phyloP scores from a whole-genome alignment of 2,113 vertebrate species.

The Sardina pilchardus region DNA sequence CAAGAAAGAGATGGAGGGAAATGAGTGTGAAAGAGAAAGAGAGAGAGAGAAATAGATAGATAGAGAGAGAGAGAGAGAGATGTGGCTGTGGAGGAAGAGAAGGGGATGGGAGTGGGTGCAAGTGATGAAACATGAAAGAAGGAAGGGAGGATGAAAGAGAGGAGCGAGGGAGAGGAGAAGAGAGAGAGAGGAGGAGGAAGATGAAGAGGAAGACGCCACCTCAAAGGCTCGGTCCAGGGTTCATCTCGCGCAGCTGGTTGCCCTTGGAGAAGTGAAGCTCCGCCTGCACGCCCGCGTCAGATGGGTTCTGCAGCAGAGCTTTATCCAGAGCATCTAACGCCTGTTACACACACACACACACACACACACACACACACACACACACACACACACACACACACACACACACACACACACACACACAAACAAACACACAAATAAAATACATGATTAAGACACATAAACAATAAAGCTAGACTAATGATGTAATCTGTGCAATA shows the following conservation, averaged over 20 bases:
- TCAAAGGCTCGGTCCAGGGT: constrained; percentile 83
- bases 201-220: constrained; percentile 61
- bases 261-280: constrained; percentile 88
- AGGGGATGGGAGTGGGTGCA: not conserved
- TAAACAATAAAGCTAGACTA: not conserved
- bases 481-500: not conserved
- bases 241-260: constrained; percentile 85
- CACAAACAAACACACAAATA: not conserved
- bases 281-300: constrained; percentile 77
- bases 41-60: not conserved
- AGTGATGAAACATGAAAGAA: not conserved
- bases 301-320: constrained; percentile 79
- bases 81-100: not conserved
- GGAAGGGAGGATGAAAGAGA: not conserved
- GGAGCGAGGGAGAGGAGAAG: not conserved
- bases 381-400: constrained; percentile 11
- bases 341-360: constrained; percentile 58
- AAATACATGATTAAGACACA: not conserved
- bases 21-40: not conserved
- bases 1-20: not conserved
- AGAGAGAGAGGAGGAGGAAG: not conserved
- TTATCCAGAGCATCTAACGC: constrained; percentile 77
- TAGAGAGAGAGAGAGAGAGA: not conserved
- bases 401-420: constrained; percentile 12
- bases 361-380: constrained; percentile 19